A percentile compares a stretch with the other conserved stretches of the same genome.
Evolutionary conservation across 2,797 vertebrate genomes (phyloP).

Genomic region (Decapterus maruadsi): DNA sequence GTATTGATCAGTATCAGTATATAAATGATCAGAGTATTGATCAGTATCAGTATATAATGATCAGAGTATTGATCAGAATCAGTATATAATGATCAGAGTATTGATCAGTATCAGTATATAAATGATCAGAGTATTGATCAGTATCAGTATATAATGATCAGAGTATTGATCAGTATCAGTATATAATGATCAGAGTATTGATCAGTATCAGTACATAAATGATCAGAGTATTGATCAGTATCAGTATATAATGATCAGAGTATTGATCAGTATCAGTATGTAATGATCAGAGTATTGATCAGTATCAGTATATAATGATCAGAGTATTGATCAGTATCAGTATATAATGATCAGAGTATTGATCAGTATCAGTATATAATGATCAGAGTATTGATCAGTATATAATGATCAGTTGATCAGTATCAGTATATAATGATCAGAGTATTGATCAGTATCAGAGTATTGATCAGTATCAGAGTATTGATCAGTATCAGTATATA

Average conservation of each 20-base stretch:
- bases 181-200: neutral
- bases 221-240: neutral
- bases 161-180: neutral
- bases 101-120: neutral
- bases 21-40: neutral
- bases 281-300: neutral
- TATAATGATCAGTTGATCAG: too few species aligned
- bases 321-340: neutral
- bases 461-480: too few species aligned
- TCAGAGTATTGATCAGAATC: neutral
- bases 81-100: too few species aligned
- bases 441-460: too few species aligned
- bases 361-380: too few species aligned
- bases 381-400: neutral
- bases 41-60: too few species aligned
- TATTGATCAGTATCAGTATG: neutral
- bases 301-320: neutral
- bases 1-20: neutral
- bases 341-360: too few species aligned
- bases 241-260: too few species aligned
- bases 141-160: too few species aligned
- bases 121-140: neutral
- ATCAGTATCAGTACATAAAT: neutral
- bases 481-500: too few species aligned
- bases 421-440: too few species aligned